These are phyloP conservation scores for Oncorhynchus mykiss DNA, from an alignment of 2,113 vertebrate species.

Conservation along the genomic window DNA sequence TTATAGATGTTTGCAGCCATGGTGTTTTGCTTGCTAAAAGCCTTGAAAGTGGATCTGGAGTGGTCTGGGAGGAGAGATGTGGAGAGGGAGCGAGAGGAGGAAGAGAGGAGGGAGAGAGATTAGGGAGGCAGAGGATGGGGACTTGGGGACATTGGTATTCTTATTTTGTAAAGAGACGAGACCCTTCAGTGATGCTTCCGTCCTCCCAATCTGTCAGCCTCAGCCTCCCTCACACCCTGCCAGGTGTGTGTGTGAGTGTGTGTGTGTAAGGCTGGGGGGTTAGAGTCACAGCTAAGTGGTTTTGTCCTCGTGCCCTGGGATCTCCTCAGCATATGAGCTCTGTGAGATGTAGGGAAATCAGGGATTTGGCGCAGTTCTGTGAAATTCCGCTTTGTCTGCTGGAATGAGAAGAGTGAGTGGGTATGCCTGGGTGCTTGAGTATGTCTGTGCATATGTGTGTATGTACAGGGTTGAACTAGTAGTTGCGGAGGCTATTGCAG, in stretches of 20 bases:
- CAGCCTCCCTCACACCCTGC: slow-evolving; percentile 8
- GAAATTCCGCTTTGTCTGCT: no score
- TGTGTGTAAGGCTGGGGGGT: background rate
- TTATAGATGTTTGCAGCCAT: slow-evolving; percentile 16
- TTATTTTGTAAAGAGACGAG: background rate
- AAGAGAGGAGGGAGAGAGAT: no score
- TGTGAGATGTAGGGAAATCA: no score
- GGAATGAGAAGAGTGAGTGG: background rate
- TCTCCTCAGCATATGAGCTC: no score
- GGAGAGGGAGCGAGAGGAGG: no score
- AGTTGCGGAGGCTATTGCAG: background rate
- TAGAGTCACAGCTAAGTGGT: slow-evolving; percentile 2
- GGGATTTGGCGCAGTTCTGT: no score
- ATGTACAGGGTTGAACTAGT: background rate
- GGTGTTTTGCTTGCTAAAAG: slow-evolving; percentile 15
- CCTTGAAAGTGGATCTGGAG: slow-evolving; percentile 12
- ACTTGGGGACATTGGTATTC: slow-evolving; percentile 46
- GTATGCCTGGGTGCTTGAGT: slow-evolving; percentile 8
- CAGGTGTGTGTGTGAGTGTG: no score
- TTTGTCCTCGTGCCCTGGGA: background rate
- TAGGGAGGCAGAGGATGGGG: slow-evolving; percentile 5
- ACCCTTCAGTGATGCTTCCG: slow-evolving; percentile 45
- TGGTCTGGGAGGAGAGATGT: background rate
- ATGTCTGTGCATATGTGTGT: slow-evolving; percentile 2
- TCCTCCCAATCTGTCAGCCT: slow-evolving; percentile 35